Conservation (phyloP, 2,888 invertebrate genomes). For the Oxyteleia sp. region DNA sequence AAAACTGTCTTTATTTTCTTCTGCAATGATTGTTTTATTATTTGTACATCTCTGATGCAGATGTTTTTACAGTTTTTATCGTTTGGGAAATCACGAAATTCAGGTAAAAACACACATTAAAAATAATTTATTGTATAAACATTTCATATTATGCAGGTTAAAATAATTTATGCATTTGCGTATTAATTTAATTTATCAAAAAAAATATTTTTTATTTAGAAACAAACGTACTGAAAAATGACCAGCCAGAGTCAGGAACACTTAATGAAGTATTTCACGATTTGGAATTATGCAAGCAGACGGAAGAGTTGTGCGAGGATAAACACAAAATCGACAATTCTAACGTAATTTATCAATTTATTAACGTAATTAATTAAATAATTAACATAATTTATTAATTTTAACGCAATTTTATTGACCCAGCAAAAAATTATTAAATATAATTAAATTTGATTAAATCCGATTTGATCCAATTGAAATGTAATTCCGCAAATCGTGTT, state of each 20-base stretch:
- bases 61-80: constrained; percentile 35
- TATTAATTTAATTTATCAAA: not conserved
- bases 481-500: no score
- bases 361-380: not conserved
- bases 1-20: not conserved
- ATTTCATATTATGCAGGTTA: no score
- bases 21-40: not conserved
- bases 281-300: constrained; percentile 20
- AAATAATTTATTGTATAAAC: not conserved
- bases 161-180: no score
- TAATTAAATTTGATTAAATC: no score
- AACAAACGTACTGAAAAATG: constrained; percentile 6
- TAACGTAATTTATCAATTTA: not conserved
- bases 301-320: constrained; percentile 1
- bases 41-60: constrained; percentile 16
- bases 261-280: constrained; percentile 21
- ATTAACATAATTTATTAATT: not conserved
- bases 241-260: not conserved
- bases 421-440: no score
- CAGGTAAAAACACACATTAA: constrained; percentile 19
- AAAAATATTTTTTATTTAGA: not conserved
- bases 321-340: constrained; percentile 14
- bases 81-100: constrained; percentile 29
- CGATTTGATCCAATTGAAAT: no score
- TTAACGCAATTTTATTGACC: not conserved